Evolutionary conservation across 1,140 invertebrate genomes (phyloP).

Genomic region (Phymorhynchus buccinoides): DNA sequence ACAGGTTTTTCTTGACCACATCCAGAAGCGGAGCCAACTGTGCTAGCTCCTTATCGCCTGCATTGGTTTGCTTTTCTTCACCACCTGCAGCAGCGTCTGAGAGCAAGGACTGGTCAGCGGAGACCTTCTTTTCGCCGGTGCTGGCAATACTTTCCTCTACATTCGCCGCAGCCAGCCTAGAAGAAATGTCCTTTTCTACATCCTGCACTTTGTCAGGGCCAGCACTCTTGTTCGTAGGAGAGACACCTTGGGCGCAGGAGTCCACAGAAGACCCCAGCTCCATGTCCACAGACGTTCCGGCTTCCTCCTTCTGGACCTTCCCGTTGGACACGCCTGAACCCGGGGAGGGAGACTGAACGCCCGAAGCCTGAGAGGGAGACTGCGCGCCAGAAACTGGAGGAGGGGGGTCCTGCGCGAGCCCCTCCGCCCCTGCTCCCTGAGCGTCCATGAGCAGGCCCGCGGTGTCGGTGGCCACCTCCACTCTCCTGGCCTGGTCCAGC

Average conservation of each 20-base stretch:
- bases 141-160: neutral
- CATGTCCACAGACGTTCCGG: neutral
- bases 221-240: neutral
- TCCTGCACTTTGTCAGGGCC: neutral
- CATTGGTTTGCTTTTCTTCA: neutral
- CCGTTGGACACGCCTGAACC: neutral
- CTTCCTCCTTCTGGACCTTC: neutral
- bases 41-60: no score
- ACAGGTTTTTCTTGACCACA: neutral
- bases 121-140: neutral
- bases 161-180: constrained; percentile 28
- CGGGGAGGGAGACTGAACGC: neutral
- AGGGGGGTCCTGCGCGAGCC: neutral
- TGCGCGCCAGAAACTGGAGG: no score
- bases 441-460: neutral
- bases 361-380: neutral
- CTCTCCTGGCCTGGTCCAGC: constrained; percentile 24
- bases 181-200: constrained; percentile 30
- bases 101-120: neutral
- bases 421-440: neutral
- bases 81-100: neutral
- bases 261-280: constrained; percentile 15
- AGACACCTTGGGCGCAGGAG: neutral
- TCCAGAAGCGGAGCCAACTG: neutral
- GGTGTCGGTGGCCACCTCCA: constrained; percentile 1